Evolutionary conservation across 2,797 vertebrate genomes (phyloP).

Genomic region (Periophthalmus magnuspinnatus): DNA sequence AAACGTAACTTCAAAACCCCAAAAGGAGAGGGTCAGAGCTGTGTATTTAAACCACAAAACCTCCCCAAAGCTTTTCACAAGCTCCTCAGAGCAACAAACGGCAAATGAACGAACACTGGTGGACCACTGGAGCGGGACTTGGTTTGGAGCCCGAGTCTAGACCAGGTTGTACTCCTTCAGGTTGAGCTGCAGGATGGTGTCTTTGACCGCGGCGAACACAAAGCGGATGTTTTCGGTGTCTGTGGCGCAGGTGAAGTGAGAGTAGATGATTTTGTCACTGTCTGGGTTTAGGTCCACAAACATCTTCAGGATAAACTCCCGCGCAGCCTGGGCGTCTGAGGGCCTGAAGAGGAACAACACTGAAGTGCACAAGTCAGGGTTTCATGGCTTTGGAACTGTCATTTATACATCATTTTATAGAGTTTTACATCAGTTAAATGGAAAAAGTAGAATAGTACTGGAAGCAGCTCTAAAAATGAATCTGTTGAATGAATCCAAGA

Average conservation of each 20-base stretch:
- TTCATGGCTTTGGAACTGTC: no score
- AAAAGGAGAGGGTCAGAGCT: constrained; percentile 68
- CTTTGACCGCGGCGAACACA: constrained; percentile 96
- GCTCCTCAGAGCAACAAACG: constrained; percentile 76
- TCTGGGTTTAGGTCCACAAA: constrained; percentile 97
- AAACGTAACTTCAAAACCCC: constrained; percentile 34
- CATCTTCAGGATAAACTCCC: constrained; percentile 97
- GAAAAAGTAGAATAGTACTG: no score
- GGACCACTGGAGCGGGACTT: no score
- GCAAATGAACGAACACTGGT: constrained; percentile 96
- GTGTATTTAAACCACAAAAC: constrained; percentile 77
- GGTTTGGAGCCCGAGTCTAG: constrained; percentile 55
- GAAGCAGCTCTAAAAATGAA: no score
- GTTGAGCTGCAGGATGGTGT: constrained; percentile 96
- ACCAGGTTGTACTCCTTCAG: constrained; percentile 97
- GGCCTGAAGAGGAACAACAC: no score
- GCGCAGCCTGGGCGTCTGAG: constrained; percentile 75
- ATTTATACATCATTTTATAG: no score
- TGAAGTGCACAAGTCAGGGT: no score
- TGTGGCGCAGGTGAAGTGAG: constrained; percentile 96
- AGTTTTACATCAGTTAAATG: no score
- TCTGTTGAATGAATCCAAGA: no score
- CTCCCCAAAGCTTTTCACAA: constrained; percentile 18
- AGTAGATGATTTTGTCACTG: constrained; percentile 98
- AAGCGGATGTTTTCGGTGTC: constrained; percentile 98